A percentile compares a stretch with the other conserved stretches of the same genome.
Conservation (phyloP, 2,888 invertebrate genomes). For the Glyphotaelius pellucidus region DNA sequence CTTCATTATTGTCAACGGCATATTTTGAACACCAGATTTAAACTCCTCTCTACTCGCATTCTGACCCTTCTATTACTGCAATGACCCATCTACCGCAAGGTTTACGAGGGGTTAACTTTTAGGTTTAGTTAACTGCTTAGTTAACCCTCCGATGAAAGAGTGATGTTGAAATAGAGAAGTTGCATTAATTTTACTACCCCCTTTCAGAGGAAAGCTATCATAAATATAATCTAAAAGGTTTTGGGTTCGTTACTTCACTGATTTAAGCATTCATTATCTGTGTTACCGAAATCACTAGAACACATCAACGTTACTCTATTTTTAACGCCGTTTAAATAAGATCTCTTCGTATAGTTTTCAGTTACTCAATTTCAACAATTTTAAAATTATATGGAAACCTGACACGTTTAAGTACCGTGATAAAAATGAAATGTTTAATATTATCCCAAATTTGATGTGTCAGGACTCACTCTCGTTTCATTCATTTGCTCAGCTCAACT, state of each 20-base stretch:
- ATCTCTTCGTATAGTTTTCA: neutral
- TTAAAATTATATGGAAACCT: neutral
- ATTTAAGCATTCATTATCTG: neutral
- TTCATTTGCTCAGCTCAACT: constrained; percentile 44
- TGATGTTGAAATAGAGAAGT: neutral
- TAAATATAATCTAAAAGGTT: neutral
- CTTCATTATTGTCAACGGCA: neutral
- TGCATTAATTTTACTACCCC: neutral
- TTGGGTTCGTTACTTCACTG: neutral
- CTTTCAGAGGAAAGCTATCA: neutral
- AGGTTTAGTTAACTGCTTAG: neutral
- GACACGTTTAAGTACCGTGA: neutral
- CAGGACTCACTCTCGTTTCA: constrained; percentile 42
- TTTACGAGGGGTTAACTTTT: neutral
- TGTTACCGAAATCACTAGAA: neutral
- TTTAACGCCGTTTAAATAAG: neutral
- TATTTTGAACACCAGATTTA: neutral
- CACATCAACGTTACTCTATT: neutral
- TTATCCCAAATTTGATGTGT: neutral
- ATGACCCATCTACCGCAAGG: neutral
- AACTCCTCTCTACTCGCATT: neutral
- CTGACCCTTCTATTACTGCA: constrained; percentile 2
- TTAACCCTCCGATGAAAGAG: neutral
- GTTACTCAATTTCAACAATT: neutral
- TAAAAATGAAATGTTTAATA: constrained; percentile 20